Evolutionary conservation across 2,888 invertebrate species (phyloP).

Genomic region (Coecobrya sp.): DNA sequence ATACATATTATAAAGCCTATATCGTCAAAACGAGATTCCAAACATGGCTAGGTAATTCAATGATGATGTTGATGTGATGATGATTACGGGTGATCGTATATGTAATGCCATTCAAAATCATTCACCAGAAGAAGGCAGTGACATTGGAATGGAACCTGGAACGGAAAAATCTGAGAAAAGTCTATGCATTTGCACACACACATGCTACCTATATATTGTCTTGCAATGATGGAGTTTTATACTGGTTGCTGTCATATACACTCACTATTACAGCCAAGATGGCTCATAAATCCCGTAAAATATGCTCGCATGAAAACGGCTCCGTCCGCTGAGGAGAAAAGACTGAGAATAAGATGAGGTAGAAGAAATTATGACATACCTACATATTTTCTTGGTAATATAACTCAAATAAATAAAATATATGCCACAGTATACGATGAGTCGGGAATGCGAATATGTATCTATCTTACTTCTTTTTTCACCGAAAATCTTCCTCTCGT

Average conservation of each 20-base stretch:
- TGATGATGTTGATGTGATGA: neutral
- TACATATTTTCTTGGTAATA: neutral
- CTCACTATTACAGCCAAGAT: neutral
- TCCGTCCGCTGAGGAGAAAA: neutral
- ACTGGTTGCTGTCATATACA: neutral
- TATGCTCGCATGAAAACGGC: neutral
- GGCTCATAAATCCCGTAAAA: constrained; percentile 25
- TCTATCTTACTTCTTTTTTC: neutral
- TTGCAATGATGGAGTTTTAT: neutral
- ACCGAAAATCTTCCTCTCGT: neutral
- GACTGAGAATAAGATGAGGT: neutral
- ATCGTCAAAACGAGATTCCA: neutral
- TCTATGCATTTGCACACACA: neutral
- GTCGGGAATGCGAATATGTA: neutral
- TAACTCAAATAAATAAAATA: neutral
- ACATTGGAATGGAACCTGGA: constrained; percentile 26
- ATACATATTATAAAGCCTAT: neutral
- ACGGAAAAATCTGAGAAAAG: constrained; percentile 18
- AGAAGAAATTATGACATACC: neutral
- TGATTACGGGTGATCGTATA: neutral
- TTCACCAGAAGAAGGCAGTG: constrained; percentile 31
- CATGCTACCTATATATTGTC: neutral
- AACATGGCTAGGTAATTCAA: neutral
- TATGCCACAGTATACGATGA: neutral
- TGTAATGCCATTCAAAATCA: constrained; percentile 11